Evolutionary conservation across 1,140 invertebrate species (phyloP), one percentile per base, ranked within the genome.

Genomic region (Drosophila fuyamai): DNA sequence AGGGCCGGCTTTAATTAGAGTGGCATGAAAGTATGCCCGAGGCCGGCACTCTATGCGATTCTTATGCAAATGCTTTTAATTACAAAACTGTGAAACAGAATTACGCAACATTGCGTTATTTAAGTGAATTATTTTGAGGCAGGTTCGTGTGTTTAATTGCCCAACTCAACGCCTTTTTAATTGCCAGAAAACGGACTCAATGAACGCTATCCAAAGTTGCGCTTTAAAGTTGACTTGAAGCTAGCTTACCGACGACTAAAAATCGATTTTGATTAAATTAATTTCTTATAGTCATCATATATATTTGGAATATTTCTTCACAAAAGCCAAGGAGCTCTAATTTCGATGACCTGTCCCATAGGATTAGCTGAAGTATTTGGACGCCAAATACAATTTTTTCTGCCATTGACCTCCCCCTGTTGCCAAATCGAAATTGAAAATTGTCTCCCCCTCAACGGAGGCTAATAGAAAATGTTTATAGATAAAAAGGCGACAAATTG

Each of bases 401-500:
- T 10, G 60, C 36, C 3, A 40, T 74, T 63, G 63, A 61, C 56
- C 77, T 65, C 43, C 14, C 32, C 14, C 18, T 29, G 23, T 1
- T 36, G 16, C 18, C 27, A 29, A 53, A 70, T 57, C 51, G 62
- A 72, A 56, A 70, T 76, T 16, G 51, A 55, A 84, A 65, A 43
- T 38, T 48, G 16, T 29, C 47, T 18, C 10, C 60, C 59, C 23
- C 12, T 13, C 8, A 23, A 13, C 6, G 29, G 29, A 27, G 67
- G 53, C 72, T 90, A 90, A 90, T 90, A 82, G 79, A 80, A 90
- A 89, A 90, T 90, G 72, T 76, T 90, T 77, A 55, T 82, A 82
- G 88, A 90, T 90, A 90, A 86, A 90, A 90, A 90, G 85, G 81
- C 71, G 86, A 86, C 72, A 90, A 90, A 90, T 90, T 90, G 63